Conservation (phyloP, 2,888 invertebrate genomes). For the Mythimna vitellina region DNA sequence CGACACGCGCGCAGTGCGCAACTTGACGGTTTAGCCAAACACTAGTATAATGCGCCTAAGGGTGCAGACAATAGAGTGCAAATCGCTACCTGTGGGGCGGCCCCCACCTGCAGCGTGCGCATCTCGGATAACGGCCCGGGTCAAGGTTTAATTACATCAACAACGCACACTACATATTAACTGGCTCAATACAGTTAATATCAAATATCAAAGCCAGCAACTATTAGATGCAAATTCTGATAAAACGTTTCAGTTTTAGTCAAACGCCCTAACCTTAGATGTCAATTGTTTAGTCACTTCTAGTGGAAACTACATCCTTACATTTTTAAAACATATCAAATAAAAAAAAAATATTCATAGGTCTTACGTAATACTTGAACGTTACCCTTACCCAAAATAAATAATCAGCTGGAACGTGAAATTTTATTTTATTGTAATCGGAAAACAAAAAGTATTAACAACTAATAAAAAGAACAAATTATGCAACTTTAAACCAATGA, state of each 20-base stretch:
- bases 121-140: not conserved
- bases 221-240: not conserved
- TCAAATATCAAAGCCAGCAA: not conserved
- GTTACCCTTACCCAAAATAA: no score
- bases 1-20: not conserved
- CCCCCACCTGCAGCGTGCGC: constrained; percentile 41
- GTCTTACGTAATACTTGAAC: no score
- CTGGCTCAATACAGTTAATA: no score
- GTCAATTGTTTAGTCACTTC: not conserved
- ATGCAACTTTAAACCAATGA: no score
- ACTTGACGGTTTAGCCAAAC: constrained; percentile 9
- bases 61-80: constrained; percentile 31
- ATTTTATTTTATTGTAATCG: no score
- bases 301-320: not conserved
- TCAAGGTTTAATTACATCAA: constrained; percentile 4
- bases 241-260: no score
- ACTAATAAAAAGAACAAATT: no score
- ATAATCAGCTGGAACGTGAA: no score
- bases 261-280: not conserved
- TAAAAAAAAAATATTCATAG: no score
- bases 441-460: no score
- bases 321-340: no score
- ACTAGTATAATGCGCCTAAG: constrained; percentile 22
- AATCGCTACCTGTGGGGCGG: not conserved
- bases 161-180: no score